Evolutionary conservation across 2,113 vertebrate species (phyloP).

Genomic region (Cinclus cinclus): DNA sequence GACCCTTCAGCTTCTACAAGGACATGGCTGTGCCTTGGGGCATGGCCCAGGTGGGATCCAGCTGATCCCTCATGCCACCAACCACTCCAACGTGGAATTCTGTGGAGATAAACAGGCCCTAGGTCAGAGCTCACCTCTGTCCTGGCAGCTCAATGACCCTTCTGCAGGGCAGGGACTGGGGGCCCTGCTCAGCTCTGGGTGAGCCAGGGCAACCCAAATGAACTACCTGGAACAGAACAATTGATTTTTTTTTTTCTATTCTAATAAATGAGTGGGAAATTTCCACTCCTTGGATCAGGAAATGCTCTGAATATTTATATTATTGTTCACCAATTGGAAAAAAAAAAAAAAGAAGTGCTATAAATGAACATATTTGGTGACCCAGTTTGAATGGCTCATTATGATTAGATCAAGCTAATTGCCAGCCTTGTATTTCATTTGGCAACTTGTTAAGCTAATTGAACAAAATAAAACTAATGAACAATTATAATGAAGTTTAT

Average conservation of each 20-base stretch:
- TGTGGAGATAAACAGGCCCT: too few relatives aligned
- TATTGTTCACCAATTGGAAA: background rate
- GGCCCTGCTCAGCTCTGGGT: rapidly evolving
- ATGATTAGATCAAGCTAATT: slow-evolving; percentile 70
- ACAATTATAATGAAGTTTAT: slow-evolving; percentile 79
- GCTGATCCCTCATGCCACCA: background rate
- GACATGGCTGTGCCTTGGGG: background rate
- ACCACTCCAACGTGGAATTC: rapidly evolving
- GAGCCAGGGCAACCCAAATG: background rate
- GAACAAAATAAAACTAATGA: slow-evolving; percentile 79
- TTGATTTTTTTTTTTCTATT: background rate
- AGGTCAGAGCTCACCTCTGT: background rate
- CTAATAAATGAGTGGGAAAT: background rate
- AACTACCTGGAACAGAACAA: background rate
- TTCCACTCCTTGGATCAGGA: background rate
- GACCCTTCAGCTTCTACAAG: rapidly evolving
- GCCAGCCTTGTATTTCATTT: slow-evolving; percentile 71
- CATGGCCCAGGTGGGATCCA: rapidly evolving
- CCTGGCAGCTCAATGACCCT: background rate
- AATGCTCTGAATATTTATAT: background rate
- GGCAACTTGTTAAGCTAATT: slow-evolving; percentile 78
- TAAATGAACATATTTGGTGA: slow-evolving; percentile 42
- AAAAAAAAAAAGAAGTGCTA: background rate
- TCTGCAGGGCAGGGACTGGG: background rate
- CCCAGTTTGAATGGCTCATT: slow-evolving; percentile 55